Evolutionary conservation across 35 echinoderm and acorn worm species (phyloP), one percentile per base, ranked within the genome.

Genomic region (Amphiura filiformis): DNA sequence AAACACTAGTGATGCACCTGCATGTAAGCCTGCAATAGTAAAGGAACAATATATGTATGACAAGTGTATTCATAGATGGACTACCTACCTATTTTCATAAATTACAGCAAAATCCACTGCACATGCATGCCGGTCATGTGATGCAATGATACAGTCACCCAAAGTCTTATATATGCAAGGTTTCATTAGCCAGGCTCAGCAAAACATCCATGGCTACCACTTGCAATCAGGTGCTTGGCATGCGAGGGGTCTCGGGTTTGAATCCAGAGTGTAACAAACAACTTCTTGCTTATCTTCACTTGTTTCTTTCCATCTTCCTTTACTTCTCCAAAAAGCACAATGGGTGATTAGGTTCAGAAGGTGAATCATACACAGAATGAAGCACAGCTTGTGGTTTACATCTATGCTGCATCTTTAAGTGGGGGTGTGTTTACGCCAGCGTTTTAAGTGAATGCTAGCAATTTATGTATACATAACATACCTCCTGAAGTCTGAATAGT

Each of bases 1-100:
- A 77, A 87, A 30, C 18, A 39, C 28, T 23, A 87, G n/a, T 79
- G 85, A 77, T 23, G 37, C 64, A 37, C 85, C 85, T 18, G 65
- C 35, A 4, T 77, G 65, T 1, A 87, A 36, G 77, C 85, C 85
- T 87, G 37, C 0, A 41, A 87, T 14, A 79, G 56, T 75, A 35
- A 37, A 5, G 12, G 15, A 65, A 34, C 30, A 0, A 75, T 35
- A 39, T 20, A 2, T 81, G 79, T 20, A 3, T 12, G 28, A 9
- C 3, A 76, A 37, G 38, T 9, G 22, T 37, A 36, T 20, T 36
- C 12, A 38, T n/a, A 36, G 23, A 81, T 0, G 23, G 20, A 81
- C 35, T 0, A 80, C 40, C n/a, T n/a, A n/a, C n/a, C n/a, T n/a
- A n/a, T n/a, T n/a, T n/a, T n/a, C n/a, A n/a, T n/a, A n/a, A n/a